Evolutionary conservation across 1,140 invertebrate species (phyloP).

Genomic region (Drusus annulatus): DNA sequence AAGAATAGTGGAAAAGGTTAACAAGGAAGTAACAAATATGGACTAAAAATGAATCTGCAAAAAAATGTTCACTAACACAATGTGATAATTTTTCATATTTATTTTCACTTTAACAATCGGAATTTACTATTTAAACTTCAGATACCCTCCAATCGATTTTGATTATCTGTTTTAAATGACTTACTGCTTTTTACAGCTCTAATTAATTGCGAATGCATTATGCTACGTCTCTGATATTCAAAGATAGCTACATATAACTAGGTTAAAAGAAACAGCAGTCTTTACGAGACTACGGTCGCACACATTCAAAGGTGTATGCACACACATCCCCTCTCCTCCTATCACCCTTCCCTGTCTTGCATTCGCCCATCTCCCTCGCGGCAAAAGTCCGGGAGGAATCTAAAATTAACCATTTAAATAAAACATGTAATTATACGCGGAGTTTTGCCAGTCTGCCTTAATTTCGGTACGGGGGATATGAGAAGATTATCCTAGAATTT

Average conservation of each 20-base stretch:
- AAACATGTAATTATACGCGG: slow-evolving; percentile 29
- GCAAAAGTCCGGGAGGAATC: slow-evolving; percentile 18
- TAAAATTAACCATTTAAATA: slow-evolving; percentile 34
- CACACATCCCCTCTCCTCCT: slow-evolving; percentile 5
- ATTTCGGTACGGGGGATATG: neutral
- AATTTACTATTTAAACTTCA: too few relatives aligned
- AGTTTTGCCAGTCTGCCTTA: neutral
- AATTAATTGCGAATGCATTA: neutral
- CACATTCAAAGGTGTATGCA: slow-evolving; percentile 3
- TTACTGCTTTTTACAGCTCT: too few relatives aligned
- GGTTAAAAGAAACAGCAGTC: slow-evolving; percentile 2
- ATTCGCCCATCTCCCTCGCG: slow-evolving; percentile 40
- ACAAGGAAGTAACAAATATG: too few relatives aligned
- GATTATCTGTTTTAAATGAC: too few relatives aligned
- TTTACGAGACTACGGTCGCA: neutral
- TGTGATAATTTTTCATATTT: too few relatives aligned
- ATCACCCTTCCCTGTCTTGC: neutral
- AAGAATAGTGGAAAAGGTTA: too few relatives aligned
- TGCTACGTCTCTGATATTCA: slow-evolving; percentile 22
- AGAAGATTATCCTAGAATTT: slow-evolving; percentile 18
- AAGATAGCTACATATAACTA: slow-evolving; percentile 25
- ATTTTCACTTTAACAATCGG: too few relatives aligned
- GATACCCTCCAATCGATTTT: too few relatives aligned
- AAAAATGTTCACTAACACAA: too few relatives aligned
- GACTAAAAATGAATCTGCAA: too few relatives aligned